Conservation (phyloP, 1,140 invertebrate genomes). For the Heliconius melpomene region DNA sequence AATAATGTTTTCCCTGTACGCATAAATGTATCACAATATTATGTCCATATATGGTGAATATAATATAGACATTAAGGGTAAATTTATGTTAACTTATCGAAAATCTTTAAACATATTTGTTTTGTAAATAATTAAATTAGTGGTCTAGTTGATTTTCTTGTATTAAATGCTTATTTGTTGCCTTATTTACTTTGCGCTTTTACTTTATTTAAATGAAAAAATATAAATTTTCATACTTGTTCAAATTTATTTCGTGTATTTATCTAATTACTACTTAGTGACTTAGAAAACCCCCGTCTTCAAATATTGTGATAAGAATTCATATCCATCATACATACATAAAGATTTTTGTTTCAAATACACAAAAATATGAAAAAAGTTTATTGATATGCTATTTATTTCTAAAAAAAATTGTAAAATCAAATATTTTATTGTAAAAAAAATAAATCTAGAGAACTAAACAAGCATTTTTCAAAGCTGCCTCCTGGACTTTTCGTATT, state of each 20-base stretch:
- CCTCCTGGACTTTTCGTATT: constrained; percentile 23
- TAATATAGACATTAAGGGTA: background rate
- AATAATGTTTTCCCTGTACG: constrained; percentile 2
- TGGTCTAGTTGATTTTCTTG: background rate
- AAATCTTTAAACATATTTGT: too few species aligned
- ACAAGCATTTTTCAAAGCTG: constrained; percentile 20
- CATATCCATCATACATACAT: too few species aligned
- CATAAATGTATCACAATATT: background rate
- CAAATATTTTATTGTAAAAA: background rate
- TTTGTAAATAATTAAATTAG: background rate
- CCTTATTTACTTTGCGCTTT: background rate
- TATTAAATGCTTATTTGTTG: background rate
- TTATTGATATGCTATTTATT: too few species aligned
- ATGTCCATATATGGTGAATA: background rate
- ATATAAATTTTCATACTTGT: too few species aligned
- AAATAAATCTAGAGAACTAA: constrained; percentile 7
- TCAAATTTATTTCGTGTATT: too few species aligned
- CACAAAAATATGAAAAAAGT: too few species aligned
- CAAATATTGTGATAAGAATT: too few species aligned
- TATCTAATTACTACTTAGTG: too few species aligned
- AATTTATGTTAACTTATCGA: background rate
- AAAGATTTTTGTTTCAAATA: too few species aligned
- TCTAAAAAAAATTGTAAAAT: background rate
- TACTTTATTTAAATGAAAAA: too few species aligned
- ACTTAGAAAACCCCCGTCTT: too few species aligned